Percentiles rank a stretch among this genome's conserved stretches.
Conservation (phyloP, 2,888 invertebrate genomes). For the Sinhomidia bicolor region DNA sequence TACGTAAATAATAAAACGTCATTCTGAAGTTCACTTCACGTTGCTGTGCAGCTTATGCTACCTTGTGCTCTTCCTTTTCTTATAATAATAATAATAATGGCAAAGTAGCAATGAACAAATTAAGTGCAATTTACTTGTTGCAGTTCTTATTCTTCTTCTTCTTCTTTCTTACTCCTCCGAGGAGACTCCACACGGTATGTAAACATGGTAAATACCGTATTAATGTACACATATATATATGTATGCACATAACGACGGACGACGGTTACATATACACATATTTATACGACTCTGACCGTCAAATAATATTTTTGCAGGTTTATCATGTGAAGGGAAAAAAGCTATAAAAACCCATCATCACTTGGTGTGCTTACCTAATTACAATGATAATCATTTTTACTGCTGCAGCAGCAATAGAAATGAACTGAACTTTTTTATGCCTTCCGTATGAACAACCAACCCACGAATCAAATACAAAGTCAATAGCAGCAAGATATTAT, state of each 20-base stretch:
- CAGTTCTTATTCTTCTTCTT: background rate
- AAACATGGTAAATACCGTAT: background rate
- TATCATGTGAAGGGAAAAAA: too few species aligned
- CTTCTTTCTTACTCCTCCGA: too few species aligned
- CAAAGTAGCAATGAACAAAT: constrained; percentile 2
- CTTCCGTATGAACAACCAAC: too few species aligned
- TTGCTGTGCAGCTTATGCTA: too few species aligned
- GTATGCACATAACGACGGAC: background rate
- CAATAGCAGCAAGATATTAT: background rate
- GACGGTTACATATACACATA: too few species aligned
- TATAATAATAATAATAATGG: background rate
- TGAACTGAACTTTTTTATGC: too few species aligned
- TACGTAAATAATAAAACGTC: constrained; percentile 19
- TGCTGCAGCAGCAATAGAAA: background rate
- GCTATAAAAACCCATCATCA: too few species aligned
- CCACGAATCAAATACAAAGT: too few species aligned
- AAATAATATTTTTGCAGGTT: background rate
- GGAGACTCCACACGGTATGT: background rate
- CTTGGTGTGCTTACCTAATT: background rate
- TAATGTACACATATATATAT: background rate
- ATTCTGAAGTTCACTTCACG: background rate
- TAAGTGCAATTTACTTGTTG: constrained; percentile 13
- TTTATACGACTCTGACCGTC: background rate
- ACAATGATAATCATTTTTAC: background rate
- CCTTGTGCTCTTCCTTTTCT: background rate